These are phyloP conservation scores for Melieria picta DNA, from an alignment of 2,888 invertebrate genomes.

Conservation along the genomic window DNA sequence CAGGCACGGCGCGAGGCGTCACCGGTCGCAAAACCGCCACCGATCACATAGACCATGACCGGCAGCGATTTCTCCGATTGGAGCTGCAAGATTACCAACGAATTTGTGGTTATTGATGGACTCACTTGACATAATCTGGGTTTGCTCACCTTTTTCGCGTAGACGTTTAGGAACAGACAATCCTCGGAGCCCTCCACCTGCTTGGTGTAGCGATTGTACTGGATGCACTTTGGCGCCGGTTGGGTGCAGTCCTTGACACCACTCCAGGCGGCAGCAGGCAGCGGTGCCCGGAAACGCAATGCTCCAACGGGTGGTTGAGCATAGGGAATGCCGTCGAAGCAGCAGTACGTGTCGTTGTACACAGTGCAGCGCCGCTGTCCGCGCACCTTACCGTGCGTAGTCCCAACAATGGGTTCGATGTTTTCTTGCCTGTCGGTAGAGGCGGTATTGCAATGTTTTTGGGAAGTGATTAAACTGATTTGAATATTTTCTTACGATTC, in stretches of 20 bases:
- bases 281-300: constrained; percentile 58
- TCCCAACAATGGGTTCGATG: constrained; percentile 47
- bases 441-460: too few relatives aligned
- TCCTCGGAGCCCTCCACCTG: constrained; percentile 54
- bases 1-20: constrained; percentile 52
- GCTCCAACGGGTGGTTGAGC: constrained; percentile 52
- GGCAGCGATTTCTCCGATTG: constrained; percentile 38
- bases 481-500: too few relatives aligned
- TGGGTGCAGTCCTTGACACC: constrained; percentile 51
- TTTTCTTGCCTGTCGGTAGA: too few relatives aligned
- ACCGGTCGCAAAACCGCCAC: constrained; percentile 63
- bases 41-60: constrained; percentile 66
- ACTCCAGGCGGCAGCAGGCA: constrained; percentile 61
- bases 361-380: constrained; percentile 49
- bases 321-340: constrained; percentile 57
- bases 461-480: too few relatives aligned
- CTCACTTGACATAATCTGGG: not conserved
- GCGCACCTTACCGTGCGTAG: constrained; percentile 53
- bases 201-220: constrained; percentile 47
- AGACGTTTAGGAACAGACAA: constrained; percentile 55
- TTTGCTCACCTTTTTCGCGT: constrained; percentile 47
- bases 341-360: constrained; percentile 52
- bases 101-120: not conserved
- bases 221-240: constrained; percentile 47
- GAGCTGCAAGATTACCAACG: constrained; percentile 13